Conservation (phyloP, 2,888 invertebrate genomes). For the Apodemia mormo region DNA sequence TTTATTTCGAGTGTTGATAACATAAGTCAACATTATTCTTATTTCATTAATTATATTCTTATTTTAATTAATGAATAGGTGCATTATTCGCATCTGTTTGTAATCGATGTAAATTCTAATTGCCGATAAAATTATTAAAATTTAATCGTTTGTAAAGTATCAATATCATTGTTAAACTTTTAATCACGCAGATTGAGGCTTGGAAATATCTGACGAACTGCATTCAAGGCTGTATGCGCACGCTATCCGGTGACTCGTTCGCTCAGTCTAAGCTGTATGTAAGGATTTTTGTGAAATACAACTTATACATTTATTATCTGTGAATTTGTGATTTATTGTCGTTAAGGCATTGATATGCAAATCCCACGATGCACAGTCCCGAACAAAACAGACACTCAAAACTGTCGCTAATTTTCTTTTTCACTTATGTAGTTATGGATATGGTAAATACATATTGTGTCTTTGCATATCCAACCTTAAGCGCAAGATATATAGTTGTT, state of each 20-base stretch:
- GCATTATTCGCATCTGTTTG: neutral
- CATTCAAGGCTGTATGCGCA: conserved; percentile 33
- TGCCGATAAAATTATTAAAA: neutral
- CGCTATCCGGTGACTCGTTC: conserved; percentile 32
- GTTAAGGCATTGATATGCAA: too few species aligned
- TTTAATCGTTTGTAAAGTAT: neutral
- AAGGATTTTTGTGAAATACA: neutral
- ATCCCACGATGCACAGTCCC: too few species aligned
- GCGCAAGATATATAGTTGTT: too few species aligned
- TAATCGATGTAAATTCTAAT: neutral
- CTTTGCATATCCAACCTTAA: too few species aligned
- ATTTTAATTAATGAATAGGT: neutral
- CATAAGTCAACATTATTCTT: too few species aligned
- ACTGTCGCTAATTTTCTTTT: too few species aligned
- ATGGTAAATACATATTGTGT: too few species aligned
- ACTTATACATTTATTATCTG: neutral
- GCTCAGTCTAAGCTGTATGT: neutral
- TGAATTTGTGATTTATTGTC: neutral
- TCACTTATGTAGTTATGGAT: too few species aligned
- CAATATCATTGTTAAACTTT: conserved; percentile 20
- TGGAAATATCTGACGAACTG: conserved; percentile 28
- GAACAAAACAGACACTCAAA: too few species aligned
- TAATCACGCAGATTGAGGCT: conserved; percentile 21
- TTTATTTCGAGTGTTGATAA: too few species aligned
- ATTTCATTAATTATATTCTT: too few species aligned